These are phyloP conservation scores for Trachelipus rathkii DNA, from an alignment of 1,140 invertebrate species.

Conservation along the genomic window DNA sequence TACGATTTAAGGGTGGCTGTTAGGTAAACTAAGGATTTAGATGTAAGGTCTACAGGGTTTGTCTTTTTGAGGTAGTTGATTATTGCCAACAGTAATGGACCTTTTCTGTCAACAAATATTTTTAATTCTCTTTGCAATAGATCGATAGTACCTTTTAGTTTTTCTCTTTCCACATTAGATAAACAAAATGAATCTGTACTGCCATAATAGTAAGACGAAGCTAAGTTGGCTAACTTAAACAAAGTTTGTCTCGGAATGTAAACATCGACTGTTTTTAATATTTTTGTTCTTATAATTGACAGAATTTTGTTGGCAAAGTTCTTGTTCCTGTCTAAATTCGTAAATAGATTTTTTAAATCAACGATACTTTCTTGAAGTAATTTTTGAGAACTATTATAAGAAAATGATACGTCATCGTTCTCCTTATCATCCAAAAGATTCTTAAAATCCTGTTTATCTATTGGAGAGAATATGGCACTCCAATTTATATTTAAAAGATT, in stretches of 20 bases:
- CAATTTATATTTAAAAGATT: background rate
- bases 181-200: background rate
- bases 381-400: background rate
- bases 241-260: background rate
- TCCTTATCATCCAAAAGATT: background rate
- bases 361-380: background rate
- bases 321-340: background rate
- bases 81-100: background rate
- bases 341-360: background rate
- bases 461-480: slow-evolving; percentile 2
- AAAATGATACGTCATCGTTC: background rate
- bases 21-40: background rate
- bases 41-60: background rate
- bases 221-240: background rate
- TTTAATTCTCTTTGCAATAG: background rate
- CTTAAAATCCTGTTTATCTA: background rate
- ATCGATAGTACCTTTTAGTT: background rate
- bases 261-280: background rate
- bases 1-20: background rate
- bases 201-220: background rate
- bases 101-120: background rate
- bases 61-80: background rate
- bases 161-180: background rate
- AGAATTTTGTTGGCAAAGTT: background rate
- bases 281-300: background rate